Conservation (phyloP, 2,888 invertebrate species). For the Brachylomia viminalis region DNA sequence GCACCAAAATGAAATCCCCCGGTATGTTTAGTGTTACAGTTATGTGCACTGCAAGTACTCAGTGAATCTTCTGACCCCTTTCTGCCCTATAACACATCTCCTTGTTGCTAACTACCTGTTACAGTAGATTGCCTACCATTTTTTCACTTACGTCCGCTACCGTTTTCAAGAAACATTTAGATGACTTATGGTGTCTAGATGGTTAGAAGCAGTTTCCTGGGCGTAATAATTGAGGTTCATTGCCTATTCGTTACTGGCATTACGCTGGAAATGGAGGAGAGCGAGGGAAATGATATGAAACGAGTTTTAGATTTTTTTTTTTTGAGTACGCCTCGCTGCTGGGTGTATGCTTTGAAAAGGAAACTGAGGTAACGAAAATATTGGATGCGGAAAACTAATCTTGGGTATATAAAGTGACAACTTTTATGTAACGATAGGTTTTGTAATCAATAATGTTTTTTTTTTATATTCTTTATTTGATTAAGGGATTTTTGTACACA, state of each 20-base stretch:
- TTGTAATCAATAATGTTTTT: no score
- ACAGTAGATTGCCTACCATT: constrained; percentile 60
- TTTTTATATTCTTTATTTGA: no score
- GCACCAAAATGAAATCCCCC: background rate
- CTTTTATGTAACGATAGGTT: background rate
- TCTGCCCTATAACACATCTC: constrained; percentile 9
- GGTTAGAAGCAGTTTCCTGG: constrained; percentile 49
- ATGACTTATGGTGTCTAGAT: constrained; percentile 62
- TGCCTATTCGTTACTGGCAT: constrained; percentile 52
- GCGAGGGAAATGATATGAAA: constrained; percentile 29
- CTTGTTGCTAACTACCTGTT: constrained; percentile 57
- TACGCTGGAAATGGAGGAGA: constrained; percentile 26
- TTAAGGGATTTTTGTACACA: no score
- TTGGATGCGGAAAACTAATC: background rate
- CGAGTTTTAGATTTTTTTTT: constrained; percentile 36
- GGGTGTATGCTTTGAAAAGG: background rate
- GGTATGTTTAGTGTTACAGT: background rate
- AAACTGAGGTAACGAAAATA: background rate
- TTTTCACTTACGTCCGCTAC: constrained; percentile 66
- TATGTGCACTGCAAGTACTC: no score
- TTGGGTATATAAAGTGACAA: background rate
- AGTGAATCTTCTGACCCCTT: constrained; percentile 26
- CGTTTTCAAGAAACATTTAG: constrained; percentile 61
- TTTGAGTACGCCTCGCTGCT: constrained; percentile 23
- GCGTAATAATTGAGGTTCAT: constrained; percentile 59